Evolutionary conservation across 2,888 invertebrate species (phyloP).

Genomic region (Molorchus minor): DNA sequence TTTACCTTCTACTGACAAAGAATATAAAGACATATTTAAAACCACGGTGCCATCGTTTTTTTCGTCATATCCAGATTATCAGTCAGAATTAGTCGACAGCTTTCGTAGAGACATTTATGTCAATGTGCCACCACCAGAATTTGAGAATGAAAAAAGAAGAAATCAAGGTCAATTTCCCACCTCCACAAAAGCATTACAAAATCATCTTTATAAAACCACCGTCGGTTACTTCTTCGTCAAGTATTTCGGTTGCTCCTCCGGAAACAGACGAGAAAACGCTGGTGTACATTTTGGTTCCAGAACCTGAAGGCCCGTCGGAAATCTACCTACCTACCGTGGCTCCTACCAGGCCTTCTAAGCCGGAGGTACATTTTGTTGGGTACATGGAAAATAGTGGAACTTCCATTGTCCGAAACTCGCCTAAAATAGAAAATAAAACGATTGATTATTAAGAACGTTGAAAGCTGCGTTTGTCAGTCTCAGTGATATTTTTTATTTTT

Average conservation of each 20-base stretch:
- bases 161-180: background rate
- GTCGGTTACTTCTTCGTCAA: constrained; percentile 7
- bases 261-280: constrained; percentile 84
- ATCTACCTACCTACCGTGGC: constrained; percentile 79
- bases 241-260: background rate
- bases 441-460: too few relatives aligned
- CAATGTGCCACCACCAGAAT: background rate
- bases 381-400: constrained; percentile 48
- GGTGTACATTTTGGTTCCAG: constrained; percentile 88
- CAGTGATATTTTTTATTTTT: too few relatives aligned
- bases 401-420: background rate
- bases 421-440: background rate
- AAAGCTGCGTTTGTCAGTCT: too few relatives aligned
- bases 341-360: constrained; percentile 85
- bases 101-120: constrained; percentile 2
- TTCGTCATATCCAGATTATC: background rate
- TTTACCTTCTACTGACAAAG: too few relatives aligned
- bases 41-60: background rate
- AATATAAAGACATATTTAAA: too few relatives aligned
- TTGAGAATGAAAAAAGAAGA: background rate
- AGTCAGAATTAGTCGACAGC: too few relatives aligned
- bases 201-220: constrained; percentile 41
- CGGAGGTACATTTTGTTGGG: constrained; percentile 89
- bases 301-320: constrained; percentile 83
- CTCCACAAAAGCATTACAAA: constrained; percentile 30